These are phyloP conservation scores for Mormyrus iriodes DNA, from an alignment of 2,113 vertebrate genomes.

Conservation along the genomic window DNA sequence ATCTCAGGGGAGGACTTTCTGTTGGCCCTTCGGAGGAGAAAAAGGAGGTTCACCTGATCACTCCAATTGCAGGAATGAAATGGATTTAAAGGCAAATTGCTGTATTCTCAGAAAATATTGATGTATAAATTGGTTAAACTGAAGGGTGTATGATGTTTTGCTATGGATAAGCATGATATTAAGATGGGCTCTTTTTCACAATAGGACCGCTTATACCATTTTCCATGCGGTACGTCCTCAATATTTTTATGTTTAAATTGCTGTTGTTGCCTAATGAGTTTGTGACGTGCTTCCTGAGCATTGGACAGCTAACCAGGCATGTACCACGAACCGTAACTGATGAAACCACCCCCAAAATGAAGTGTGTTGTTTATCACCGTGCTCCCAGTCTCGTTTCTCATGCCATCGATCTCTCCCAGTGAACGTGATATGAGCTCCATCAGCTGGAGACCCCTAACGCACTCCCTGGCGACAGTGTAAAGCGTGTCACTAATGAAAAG, in stretches of 20 bases:
- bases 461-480: not conserved
- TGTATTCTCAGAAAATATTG: not conserved
- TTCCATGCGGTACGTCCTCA: not conserved
- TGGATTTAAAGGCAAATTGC: not conserved
- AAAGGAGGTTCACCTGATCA: too few relatives aligned
- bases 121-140: not conserved
- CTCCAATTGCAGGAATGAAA: not conserved
- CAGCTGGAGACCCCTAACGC: not conserved
- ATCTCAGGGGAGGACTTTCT: not conserved
- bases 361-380: constrained; percentile 2
- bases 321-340: not conserved
- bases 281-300: not conserved
- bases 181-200: not conserved
- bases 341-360: not conserved
- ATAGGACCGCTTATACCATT: not conserved
- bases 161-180: not conserved
- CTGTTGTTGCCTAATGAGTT: too few relatives aligned
- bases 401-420: constrained; percentile 4
- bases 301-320: not conserved
- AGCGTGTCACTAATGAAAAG: constrained; percentile 7
- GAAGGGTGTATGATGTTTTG: not conserved
- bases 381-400: constrained; percentile 3
- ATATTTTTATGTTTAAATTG: not conserved
- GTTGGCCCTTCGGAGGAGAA: not conserved
- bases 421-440: constrained; percentile 7